These are phyloP conservation scores for Rhagologus leucostigma DNA, from an alignment of 2,113 vertebrate species.

Conservation along the genomic window DNA sequence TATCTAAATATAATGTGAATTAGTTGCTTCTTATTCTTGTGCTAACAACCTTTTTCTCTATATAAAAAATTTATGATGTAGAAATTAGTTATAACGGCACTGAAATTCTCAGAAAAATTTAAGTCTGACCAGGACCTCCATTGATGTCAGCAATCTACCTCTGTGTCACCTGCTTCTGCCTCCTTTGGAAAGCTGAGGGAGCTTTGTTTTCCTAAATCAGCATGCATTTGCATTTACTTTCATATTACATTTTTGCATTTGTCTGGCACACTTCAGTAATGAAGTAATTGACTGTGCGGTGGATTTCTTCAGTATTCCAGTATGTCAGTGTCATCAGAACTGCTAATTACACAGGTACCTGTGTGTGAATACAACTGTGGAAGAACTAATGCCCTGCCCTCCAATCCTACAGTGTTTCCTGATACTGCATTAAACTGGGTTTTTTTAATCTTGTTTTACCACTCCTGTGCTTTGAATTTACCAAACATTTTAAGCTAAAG, in stretches of 20 bases:
- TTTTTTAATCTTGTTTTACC: neutral
- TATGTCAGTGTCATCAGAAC: neutral
- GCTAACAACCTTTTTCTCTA: neutral
- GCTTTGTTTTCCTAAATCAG: neutral
- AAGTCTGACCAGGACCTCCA: neutral
- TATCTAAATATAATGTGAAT: neutral
- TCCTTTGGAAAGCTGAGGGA: neutral
- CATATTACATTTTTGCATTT: neutral
- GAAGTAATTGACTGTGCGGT: neutral
- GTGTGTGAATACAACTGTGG: neutral
- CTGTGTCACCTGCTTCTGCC: neutral
- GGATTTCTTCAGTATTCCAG: neutral
- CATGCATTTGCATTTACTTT: neutral
- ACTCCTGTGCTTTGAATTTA: neutral
- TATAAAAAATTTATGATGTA: neutral
- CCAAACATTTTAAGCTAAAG: neutral
- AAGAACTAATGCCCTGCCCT: neutral
- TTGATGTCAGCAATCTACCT: neutral
- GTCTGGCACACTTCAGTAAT: neutral
- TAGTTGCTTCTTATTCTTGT: neutral
- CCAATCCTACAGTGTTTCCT: neutral
- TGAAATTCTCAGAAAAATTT: neutral
- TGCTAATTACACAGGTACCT: neutral
- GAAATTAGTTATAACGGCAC: neutral
- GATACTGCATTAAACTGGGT: neutral